These are phyloP conservation scores for Daphoenositta chrysoptera DNA, from an alignment of 2,113 vertebrate species.

Conservation along the genomic window DNA sequence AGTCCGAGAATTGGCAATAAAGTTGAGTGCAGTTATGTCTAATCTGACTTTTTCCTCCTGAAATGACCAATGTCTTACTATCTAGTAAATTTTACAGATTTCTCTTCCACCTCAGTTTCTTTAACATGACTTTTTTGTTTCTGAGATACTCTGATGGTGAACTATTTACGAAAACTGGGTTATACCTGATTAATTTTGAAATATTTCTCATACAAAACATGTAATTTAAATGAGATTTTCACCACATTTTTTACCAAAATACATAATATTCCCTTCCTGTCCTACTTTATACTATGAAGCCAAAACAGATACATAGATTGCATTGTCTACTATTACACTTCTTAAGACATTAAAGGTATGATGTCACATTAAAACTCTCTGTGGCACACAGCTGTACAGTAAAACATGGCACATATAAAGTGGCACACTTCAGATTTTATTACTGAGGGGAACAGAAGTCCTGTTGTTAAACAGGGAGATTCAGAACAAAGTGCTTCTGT, in stretches of 20 bases:
- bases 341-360: neutral
- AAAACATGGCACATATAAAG: neutral
- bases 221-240: neutral
- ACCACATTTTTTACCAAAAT: neutral
- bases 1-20: neutral
- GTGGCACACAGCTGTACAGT: neutral
- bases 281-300: neutral
- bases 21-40: neutral
- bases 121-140: neutral
- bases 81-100: neutral
- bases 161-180: neutral
- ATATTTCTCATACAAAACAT: neutral
- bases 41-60: neutral
- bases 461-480: neutral
- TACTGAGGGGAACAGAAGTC: neutral
- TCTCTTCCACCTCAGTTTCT: neutral
- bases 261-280: neutral
- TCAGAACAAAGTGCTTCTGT: slow-evolving; percentile 13
- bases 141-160: neutral
- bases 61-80: neutral
- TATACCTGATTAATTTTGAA: neutral
- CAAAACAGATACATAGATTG: neutral
- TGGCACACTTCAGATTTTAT: neutral
- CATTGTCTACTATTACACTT: neutral
- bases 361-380: neutral